Evolutionary conservation across 1,140 invertebrate genomes (phyloP), one percentile per base, ranked within the genome.

Genomic region (Drosophila equinoxialis): DNA sequence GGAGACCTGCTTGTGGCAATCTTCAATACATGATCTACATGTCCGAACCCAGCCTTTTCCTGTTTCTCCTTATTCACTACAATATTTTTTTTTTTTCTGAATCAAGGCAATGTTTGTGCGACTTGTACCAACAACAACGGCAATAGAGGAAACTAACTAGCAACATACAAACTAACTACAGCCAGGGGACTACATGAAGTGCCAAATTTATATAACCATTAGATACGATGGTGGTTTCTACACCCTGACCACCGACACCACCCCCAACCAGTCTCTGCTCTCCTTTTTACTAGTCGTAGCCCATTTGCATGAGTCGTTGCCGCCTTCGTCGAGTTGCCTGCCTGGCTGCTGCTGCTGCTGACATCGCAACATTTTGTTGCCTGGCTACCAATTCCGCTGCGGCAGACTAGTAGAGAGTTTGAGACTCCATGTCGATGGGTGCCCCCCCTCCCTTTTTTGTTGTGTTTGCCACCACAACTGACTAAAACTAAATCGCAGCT

Each of bases 321-420:
- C 65, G 83, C 72, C 72, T 62, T 76, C 74, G 51, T 54, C 59
- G 42, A 64, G 35, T 48, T 57, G 39, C 13, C 13, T 45, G 55
- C 8, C 45, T 57, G 58, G 20, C 20, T 23, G 20, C 20, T 23
- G 20, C 83, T 86, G 45, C 45, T 57, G 58, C 83, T 86, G 84
- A 89, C 83, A 86, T 81, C 76, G 83, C 84, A 86, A 86, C 84
- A 86, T 86, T 86, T 86, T 83, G 83, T 89, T 89, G 84, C 76
- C 42, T 68, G 68, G 84, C 83, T 86, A 86, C 83, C 83, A 86
- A 86, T 89, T 86, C 79, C 79, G 84, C 83, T 79, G 77, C 60
- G 45, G 78, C 42, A 58, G 78, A 64, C 65, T 63, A 60, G 69
- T 78, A 51, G 41, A 35, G 33, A 37, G 35, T 37, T 26, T 64